These are phyloP conservation scores for Rafetus swinhoei DNA, from an alignment of 2,113 vertebrate species.

Conservation along the genomic window DNA sequence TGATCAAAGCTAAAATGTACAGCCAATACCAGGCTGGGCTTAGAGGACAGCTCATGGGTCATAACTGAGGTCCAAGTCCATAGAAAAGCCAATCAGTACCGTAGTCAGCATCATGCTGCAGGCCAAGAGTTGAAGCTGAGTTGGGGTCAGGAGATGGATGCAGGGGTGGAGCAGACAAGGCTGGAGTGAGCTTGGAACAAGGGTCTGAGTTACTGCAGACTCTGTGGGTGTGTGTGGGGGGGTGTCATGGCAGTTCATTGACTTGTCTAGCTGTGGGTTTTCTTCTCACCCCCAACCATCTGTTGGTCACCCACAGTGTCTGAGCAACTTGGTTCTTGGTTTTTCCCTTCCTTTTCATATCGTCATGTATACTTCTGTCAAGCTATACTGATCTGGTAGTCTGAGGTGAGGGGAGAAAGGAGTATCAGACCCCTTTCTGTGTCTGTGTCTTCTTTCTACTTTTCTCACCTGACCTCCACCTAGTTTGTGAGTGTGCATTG, in stretches of 20 bases:
- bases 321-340: not conserved
- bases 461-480: not conserved
- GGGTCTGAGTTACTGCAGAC: not conserved
- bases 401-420: accelerated
- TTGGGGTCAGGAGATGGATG: not conserved
- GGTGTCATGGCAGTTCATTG: not conserved
- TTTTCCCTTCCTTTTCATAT: not conserved
- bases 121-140: not conserved
- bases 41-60: not conserved
- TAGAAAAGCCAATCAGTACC: not conserved
- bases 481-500: not conserved
- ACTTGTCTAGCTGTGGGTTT: not conserved
- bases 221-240: not conserved
- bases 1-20: not conserved
- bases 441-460: not conserved
- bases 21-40: not conserved
- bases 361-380: not conserved
- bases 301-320: constrained; percentile 14
- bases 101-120: not conserved
- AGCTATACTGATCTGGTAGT: not conserved
- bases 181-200: not conserved
- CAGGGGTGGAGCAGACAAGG: not conserved
- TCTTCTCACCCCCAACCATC: constrained; percentile 38
- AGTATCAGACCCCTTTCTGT: not conserved
- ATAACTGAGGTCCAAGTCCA: not conserved